phyloP scores from a whole-genome alignment of 2,797 vertebrate genomes.

The Falco columbarius region DNA sequence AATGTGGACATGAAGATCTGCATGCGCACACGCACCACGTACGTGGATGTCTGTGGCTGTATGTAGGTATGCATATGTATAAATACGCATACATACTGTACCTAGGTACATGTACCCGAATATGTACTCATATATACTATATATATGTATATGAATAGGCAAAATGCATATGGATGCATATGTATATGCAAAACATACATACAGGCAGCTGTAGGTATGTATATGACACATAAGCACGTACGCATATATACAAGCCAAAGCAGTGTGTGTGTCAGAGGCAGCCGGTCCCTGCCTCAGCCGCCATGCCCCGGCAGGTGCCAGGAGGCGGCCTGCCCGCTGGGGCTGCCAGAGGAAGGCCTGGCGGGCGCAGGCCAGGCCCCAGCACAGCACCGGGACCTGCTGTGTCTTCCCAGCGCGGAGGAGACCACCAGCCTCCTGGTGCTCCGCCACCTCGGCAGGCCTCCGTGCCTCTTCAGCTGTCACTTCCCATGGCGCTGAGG shows the following conservation, averaged over 20 bases:
- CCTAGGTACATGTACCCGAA: neutral
- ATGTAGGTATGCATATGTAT: neutral
- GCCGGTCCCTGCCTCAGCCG: neutral
- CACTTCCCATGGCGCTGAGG: neutral
- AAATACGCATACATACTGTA: neutral
- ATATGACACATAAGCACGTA: neutral
- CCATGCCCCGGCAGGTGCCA: neutral
- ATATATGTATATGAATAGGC: no score
- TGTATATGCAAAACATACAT: neutral
- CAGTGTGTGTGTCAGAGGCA: neutral
- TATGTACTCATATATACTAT: neutral
- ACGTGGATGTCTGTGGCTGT: no score
- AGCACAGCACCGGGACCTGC: neutral
- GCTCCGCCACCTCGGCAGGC: neutral
- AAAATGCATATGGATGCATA: neutral
- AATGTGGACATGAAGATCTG: no score
- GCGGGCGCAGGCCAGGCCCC: no score
- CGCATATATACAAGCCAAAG: neutral
- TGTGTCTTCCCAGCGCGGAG: fast-evolving
- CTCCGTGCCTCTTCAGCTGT: neutral
- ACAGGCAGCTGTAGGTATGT: neutral
- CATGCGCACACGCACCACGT: neutral
- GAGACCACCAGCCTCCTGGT: neutral
- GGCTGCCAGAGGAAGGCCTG: neutral
- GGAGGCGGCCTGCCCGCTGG: neutral